Percentiles rank a stretch among this genome's conserved stretches.
phyloP scores from a whole-genome alignment of 2,888 invertebrate genomes.

The Patella depressa region DNA sequence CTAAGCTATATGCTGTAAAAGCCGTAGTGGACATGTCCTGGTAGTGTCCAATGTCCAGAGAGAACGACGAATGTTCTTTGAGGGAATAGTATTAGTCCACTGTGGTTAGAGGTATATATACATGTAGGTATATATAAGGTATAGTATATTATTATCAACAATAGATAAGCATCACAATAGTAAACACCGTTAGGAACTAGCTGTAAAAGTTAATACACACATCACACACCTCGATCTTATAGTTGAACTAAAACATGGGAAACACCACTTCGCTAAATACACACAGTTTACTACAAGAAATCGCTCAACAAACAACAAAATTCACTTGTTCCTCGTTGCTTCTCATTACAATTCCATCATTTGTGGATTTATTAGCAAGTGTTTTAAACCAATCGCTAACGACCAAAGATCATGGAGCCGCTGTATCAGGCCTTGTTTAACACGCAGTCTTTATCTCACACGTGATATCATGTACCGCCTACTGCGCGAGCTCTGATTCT shows the following conservation, averaged over 20 bases:
- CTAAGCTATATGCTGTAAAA: slow-evolving; percentile 1
- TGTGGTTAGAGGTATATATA: no score
- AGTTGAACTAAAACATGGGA: background rate
- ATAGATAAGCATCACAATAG: background rate
- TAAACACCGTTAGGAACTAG: no score
- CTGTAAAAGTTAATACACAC: background rate
- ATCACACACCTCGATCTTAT: background rate
- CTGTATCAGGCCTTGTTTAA: slow-evolving; percentile 2
- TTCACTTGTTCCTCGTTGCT: background rate
- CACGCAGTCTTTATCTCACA: slow-evolving; percentile 5
- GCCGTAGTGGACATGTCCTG: slow-evolving; percentile 6
- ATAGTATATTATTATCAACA: background rate
- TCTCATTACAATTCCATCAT: slow-evolving; percentile 13
- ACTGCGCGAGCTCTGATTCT: background rate
- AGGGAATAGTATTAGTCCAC: no score
- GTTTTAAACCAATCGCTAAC: slow-evolving; percentile 10
- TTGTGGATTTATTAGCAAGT: slow-evolving; percentile 12
- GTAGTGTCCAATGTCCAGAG: background rate
- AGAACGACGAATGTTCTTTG: background rate
- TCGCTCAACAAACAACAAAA: slow-evolving; percentile 8
- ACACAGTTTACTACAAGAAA: background rate
- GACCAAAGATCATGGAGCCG: slow-evolving; percentile 7
- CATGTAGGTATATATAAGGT: no score
- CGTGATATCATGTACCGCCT: slow-evolving; percentile 2
- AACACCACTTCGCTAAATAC: slow-evolving; percentile 10